Percentiles rank a stretch among this genome's conserved stretches.
These are phyloP conservation scores for Stictonetta naevosa DNA, from an alignment of 2,113 vertebrate species.

Conservation along the genomic window DNA sequence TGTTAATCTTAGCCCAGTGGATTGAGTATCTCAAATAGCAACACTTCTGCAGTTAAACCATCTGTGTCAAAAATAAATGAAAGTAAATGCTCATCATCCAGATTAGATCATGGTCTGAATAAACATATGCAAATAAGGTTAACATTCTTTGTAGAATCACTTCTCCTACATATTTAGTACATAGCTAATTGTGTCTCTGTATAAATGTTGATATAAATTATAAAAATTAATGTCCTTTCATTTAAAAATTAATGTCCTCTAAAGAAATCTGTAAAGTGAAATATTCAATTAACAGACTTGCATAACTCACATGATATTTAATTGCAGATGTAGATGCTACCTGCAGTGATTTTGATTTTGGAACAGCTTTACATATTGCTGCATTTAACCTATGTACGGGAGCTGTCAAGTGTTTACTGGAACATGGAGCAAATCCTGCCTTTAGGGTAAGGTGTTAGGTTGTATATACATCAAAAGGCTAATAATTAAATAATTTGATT, in stretches of 20 bases:
- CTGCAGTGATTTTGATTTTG: slow-evolving; percentile 97
- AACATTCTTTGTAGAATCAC: not conserved
- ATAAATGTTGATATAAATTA: not conserved
- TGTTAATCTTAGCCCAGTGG: not conserved
- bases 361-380: slow-evolving; percentile 95
- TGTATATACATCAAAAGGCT: not conserved
- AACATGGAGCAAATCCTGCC: slow-evolving; percentile 93
- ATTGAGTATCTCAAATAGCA: not conserved
- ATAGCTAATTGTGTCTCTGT: not conserved
- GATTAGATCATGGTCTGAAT: not conserved
- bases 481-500: not conserved
- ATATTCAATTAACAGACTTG: not conserved
- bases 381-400: slow-evolving; percentile 93
- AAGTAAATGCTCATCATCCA: not conserved
- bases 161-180: not conserved
- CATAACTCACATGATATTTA: slow-evolving; percentile 41
- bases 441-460: slow-evolving; percentile 87
- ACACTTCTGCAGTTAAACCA: too few species aligned
- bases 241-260: not conserved
- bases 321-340: slow-evolving; percentile 94
- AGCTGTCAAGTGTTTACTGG: slow-evolving; percentile 90
- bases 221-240: not conserved
- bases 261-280: not conserved
- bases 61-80: not conserved
- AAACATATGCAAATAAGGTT: not conserved